Conservation (phyloP, 2,888 invertebrate species). For the Brenthis ino region DNA sequence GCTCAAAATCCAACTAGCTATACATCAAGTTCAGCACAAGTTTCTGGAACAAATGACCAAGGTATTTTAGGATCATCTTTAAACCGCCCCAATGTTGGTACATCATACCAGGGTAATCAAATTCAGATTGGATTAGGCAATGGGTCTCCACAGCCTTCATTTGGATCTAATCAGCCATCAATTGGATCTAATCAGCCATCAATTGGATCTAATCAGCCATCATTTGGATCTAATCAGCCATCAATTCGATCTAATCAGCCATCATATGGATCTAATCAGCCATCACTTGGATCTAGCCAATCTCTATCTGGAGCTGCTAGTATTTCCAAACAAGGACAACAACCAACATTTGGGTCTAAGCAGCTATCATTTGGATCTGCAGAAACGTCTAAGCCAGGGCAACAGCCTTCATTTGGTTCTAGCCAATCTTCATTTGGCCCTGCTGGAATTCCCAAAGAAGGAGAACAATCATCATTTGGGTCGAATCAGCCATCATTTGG, state of each 20-base stretch:
- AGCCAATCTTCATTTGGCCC: not conserved
- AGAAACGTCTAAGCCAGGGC: too few relatives aligned
- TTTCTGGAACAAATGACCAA: conserved; percentile 15
- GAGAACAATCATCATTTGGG: conserved; percentile 17
- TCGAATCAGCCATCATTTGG: conserved; percentile 7
- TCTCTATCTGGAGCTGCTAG: not conserved
- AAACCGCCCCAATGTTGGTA: not conserved
- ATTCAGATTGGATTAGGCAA: conserved; percentile 8
- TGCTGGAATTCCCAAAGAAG: conserved; percentile 9
- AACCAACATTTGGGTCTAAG: too few relatives aligned
- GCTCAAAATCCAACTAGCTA: conserved; percentile 13
- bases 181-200: too few relatives aligned
- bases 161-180: too few relatives aligned
- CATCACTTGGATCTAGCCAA: not conserved
- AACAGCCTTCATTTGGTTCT: not conserved
- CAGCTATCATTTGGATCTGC: too few relatives aligned
- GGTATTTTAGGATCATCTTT: conserved; percentile 3
- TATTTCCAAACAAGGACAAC: not conserved
- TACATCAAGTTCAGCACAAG: conserved; percentile 8
- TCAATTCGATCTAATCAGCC: too few relatives aligned
- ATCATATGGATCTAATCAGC: too few relatives aligned
- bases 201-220: too few relatives aligned
- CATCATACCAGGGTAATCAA: conserved; percentile 2
- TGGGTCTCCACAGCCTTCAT: not conserved
- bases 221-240: too few relatives aligned